Evolutionary conservation across 2,797 vertebrate genomes (phyloP), one percentile per base, ranked within the genome.

Genomic region (Danio tinwini): DNA sequence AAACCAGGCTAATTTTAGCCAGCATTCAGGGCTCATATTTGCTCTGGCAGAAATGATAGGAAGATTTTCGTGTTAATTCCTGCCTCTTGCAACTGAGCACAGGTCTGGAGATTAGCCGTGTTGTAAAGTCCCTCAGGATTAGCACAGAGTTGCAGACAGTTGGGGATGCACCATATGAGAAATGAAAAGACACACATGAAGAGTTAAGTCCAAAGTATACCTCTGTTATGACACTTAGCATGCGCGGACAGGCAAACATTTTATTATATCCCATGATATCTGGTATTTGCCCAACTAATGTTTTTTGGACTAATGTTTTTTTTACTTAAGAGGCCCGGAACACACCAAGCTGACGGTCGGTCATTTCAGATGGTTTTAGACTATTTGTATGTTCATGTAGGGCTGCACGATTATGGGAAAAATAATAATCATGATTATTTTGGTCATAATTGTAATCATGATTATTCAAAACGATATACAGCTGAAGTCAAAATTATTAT

Each of bases 1-100:
- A 40, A 50, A 58, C 67, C 50, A 53, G 17, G 42, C 74, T 81
- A 78, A 78, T 70, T 81, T 84, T 78, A 81, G 69, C 40, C 45
- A 40, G 13, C 13, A 6, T 49, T 39, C 68, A 78, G 39, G 61
- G 39, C 50, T 76, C 50, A 47, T 56, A 47, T 76, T 56, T 65
- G 52, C 62, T 58, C 73, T 72, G 59, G 17, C 67, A 73, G 65
- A 55, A 63, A 79, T 69, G 17, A 50, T 49, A 47, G 55, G 29
- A 39, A 64, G 29, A 49, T 75, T 29, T 29, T 74, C 55, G 68
- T 42, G 14, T 81, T 74, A 16, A 81, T 53, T 74, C 69, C 49
- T 64, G 55, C 44, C 29, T 72, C 37, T 59, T 39, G 40, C 21
- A 21, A 8, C 14, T 19, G 44, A 44, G 21, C 74, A 63, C 62